These are phyloP conservation scores for Liolophura sinensis DNA, from an alignment of 1,140 invertebrate genomes.

Conservation along the genomic window DNA sequence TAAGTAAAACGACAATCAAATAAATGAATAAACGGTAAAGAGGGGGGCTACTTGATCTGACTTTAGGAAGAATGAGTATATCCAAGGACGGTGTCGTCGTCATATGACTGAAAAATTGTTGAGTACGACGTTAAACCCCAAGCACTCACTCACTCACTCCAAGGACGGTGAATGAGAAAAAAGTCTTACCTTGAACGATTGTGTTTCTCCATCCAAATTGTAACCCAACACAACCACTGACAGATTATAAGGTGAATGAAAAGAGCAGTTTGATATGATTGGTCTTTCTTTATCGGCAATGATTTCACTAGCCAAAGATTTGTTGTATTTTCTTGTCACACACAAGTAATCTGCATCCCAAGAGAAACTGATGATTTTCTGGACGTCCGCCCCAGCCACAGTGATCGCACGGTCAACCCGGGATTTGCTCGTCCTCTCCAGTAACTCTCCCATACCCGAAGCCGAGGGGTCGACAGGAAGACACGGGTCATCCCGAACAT, in stretches of 20 bases:
- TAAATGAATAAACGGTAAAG: too few relatives aligned
- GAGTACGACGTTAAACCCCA: too few relatives aligned
- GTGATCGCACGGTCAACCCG: conserved; percentile 36
- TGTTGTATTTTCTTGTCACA: conserved; percentile 20
- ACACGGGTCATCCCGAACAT: conserved; percentile 35
- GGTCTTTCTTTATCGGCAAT: conserved; percentile 19
- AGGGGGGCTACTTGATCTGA: too few relatives aligned
- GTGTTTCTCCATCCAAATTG: conserved; percentile 31
- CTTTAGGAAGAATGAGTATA: neutral
- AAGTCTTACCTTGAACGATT: conserved; percentile 29
- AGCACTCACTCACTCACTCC: too few relatives aligned
- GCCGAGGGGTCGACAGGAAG: conserved; percentile 22
- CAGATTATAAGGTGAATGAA: conserved; percentile 35
- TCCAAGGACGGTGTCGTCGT: neutral
- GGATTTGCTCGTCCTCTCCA: conserved; percentile 27
- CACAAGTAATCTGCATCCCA: conserved; percentile 46
- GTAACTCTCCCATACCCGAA: conserved; percentile 27
- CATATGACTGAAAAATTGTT: too few relatives aligned
- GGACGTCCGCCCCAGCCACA: conserved; percentile 26
- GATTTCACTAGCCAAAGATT: conserved; percentile 26
- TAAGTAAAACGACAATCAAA: too few relatives aligned
- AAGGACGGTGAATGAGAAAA: neutral
- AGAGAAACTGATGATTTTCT: conserved; percentile 38
- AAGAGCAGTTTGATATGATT: conserved; percentile 42
- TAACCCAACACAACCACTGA: conserved; percentile 46